phyloP scores from a whole-genome alignment of 2,113 vertebrate species.

The Myrmophylax atrothorax region DNA sequence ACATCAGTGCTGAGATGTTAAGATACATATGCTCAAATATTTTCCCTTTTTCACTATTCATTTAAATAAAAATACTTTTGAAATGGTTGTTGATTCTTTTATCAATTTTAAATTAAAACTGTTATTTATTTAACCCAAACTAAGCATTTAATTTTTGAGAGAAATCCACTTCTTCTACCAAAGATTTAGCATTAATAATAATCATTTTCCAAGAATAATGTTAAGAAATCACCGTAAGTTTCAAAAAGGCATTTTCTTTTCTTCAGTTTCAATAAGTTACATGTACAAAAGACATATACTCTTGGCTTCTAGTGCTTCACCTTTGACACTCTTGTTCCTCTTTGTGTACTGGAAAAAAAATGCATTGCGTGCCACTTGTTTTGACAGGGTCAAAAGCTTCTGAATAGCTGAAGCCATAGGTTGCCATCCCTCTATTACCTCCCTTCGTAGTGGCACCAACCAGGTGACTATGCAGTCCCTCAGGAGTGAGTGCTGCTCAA shows the following conservation, averaged over 20 bases:
- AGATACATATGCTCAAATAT: background rate
- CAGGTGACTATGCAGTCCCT: background rate
- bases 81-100: background rate
- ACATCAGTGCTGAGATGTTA: background rate
- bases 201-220: background rate
- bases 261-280: background rate
- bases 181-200: background rate
- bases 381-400: background rate
- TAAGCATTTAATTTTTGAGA: background rate
- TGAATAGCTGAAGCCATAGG: background rate
- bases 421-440: background rate
- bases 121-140: background rate
- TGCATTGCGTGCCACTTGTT: background rate
- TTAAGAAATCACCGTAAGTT: background rate
- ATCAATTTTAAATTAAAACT: background rate
- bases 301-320: background rate
- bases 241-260: background rate
- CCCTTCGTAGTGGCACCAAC: background rate
- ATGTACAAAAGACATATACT: background rate
- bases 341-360: background rate
- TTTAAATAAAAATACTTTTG: background rate
- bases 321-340: background rate
- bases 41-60: background rate
- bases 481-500: background rate
- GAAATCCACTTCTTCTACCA: background rate